These are phyloP conservation scores for Neocrepidodera transversa DNA, from an alignment of 2,888 invertebrate species.

Conservation along the genomic window DNA sequence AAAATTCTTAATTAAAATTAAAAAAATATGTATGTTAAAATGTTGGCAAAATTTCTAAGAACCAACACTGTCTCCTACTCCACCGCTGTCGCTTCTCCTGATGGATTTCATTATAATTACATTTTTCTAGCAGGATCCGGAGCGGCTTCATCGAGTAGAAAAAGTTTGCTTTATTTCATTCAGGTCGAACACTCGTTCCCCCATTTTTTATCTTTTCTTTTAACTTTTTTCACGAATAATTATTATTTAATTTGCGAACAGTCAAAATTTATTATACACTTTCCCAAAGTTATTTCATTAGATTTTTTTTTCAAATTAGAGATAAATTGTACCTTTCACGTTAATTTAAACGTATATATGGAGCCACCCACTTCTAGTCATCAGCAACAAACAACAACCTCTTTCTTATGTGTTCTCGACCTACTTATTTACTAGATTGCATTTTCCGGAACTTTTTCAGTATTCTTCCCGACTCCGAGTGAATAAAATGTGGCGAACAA, in stretches of 20 bases:
- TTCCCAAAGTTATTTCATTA: neutral
- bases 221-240: slow-evolving; percentile 43
- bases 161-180: slow-evolving; percentile 46
- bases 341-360: too few relatives aligned
- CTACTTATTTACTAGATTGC: slow-evolving; percentile 22
- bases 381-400: slow-evolving; percentile 1
- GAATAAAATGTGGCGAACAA: slow-evolving; percentile 33
- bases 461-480: slow-evolving; percentile 22
- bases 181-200: slow-evolving; percentile 31
- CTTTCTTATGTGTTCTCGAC: neutral
- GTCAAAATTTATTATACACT: neutral
- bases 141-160: slow-evolving; percentile 51
- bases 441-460: slow-evolving; percentile 16
- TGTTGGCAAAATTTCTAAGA: too few relatives aligned
- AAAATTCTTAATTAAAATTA: too few relatives aligned
- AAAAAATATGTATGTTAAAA: too few relatives aligned
- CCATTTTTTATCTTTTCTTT: slow-evolving; percentile 47
- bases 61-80: slow-evolving; percentile 8
- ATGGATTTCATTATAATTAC: slow-evolving; percentile 59
- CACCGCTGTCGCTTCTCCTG: slow-evolving; percentile 41
- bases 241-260: slow-evolving; percentile 31
- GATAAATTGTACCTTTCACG: too few relatives aligned
- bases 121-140: slow-evolving; percentile 50
- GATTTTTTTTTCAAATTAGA: too few relatives aligned
- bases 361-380: too few relatives aligned